Conservation (phyloP, 2,113 vertebrate genomes). For the Laticauda colubrina region DNA sequence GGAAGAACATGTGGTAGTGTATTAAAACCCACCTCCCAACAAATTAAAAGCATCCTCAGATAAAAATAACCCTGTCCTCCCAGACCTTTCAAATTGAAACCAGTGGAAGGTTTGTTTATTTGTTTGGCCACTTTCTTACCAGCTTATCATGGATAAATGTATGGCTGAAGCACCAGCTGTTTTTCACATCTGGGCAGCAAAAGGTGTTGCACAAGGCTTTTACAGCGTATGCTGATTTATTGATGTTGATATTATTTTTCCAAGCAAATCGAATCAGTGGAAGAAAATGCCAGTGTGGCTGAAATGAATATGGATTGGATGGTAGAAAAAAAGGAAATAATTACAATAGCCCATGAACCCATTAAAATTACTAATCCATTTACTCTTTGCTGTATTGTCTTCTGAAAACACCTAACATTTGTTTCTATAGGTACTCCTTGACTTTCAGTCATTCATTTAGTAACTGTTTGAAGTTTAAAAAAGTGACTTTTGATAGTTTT, state of each 20-base stretch:
- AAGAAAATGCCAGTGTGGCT: constrained; percentile 17
- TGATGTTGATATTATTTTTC: constrained; percentile 16
- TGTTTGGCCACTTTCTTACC: constrained; percentile 60
- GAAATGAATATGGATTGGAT: neutral
- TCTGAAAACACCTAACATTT: neutral
- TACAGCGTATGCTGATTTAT: constrained; percentile 62
- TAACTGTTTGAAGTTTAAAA: neutral
- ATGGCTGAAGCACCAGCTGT: constrained; percentile 76
- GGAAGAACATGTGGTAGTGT: constrained; percentile 82
- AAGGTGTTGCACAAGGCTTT: constrained; percentile 67
- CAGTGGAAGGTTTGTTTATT: constrained; percentile 54
- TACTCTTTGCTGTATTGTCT: no score
- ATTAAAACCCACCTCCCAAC: constrained; percentile 66
- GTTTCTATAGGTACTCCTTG: neutral
- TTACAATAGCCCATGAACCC: neutral
- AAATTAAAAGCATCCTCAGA: constrained; percentile 86
- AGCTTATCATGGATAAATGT: constrained; percentile 68
- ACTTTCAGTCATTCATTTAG: neutral
- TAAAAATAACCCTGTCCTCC: constrained; percentile 80
- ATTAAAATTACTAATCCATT: neutral
- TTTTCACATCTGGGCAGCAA: constrained; percentile 77
- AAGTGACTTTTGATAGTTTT: neutral
- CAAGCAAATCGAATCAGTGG: constrained; percentile 39
- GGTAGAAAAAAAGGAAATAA: neutral
- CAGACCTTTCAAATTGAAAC: constrained; percentile 76